Evolutionary conservation across 1,140 invertebrate genomes (phyloP), one percentile per base, ranked within the genome.

Genomic region (Brachionus calyciflorus): DNA sequence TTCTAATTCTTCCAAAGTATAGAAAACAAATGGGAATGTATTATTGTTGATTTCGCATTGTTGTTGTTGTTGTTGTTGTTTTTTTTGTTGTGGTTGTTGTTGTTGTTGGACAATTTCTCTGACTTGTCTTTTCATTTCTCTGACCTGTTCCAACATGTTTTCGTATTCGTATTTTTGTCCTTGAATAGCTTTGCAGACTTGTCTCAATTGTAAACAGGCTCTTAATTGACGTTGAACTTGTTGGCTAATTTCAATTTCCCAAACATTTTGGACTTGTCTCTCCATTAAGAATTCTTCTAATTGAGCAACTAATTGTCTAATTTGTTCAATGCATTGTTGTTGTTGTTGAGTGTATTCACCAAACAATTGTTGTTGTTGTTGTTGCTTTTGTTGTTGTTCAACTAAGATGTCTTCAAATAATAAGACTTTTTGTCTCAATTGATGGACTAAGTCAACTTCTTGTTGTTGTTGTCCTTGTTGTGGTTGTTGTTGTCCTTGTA

Each of bases 1-100:
- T 12, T 65, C 60, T 65, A 44, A 46, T 44, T 65, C 55, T 60
- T 60, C 55, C 30, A 65, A 44, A 3, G 37, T 65, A 41, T 65
- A 65, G 12, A 65, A 65, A 65, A 44, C 17, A 26, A 21, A 65
- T 44, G 21, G 60, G 26, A 44, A 41, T n/a, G n/a, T n/a, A 24
- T 65, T 65, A 12, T 65, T 65, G 10, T 65, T 65, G 17, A 41
- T 10, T 30, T 65, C 60, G 41, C 44, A 37, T 44, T 44, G 10
- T 24, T 65, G 33, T 65, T 41, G 60, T 37, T 21, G 19, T 12
- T 44, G 37, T 26, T 44, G 24, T 60, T 60, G 55, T 17, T 49
- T 49, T 37, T 44, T 24, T 65, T 65, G 60, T n/a, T 44, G 9
- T 24, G 41, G 37, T 65, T 41, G 37, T 44, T 46, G 40, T 26